Evolutionary conservation across 2,113 vertebrate genomes (phyloP).

Genomic region (Mionectes macconnelli): DNA sequence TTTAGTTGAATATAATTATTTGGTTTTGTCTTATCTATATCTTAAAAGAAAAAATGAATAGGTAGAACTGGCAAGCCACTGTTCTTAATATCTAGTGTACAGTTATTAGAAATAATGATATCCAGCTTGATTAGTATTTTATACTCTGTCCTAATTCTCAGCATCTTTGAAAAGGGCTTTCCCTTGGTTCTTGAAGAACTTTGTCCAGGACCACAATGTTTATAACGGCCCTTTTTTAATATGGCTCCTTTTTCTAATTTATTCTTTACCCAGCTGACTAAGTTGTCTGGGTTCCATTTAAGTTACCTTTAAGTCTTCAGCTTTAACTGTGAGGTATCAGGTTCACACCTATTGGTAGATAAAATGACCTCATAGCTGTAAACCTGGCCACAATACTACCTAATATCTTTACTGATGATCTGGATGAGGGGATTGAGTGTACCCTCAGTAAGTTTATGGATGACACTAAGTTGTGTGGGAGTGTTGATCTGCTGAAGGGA

Average conservation of each 20-base stretch:
- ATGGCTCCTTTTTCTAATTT: not conserved
- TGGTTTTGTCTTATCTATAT: not conserved
- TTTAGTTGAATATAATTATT: not conserved
- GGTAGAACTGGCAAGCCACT: not conserved
- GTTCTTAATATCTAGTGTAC: not conserved
- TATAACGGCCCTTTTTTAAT: not conserved
- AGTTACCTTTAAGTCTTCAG: not conserved
- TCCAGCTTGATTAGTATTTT: not conserved
- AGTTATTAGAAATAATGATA: not conserved
- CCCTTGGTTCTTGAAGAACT: not conserved
- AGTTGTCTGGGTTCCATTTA: not conserved
- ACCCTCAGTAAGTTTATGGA: not conserved
- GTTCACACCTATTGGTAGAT: not conserved
- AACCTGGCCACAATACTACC: not conserved
- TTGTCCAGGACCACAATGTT: not conserved
- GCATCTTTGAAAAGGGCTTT: not conserved
- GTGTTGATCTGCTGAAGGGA: not conserved
- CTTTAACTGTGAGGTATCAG: not conserved
- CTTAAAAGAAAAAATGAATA: not conserved
- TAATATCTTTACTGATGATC: not conserved
- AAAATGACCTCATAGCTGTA: not conserved
- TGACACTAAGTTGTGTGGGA: not conserved
- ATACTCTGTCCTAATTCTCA: not conserved
- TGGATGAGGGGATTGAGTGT: not conserved
- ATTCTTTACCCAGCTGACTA: not conserved